Percentiles rank a stretch among this genome's conserved stretches.
These are phyloP conservation scores for Ptyas mucosa DNA, from an alignment of 2,113 vertebrate species.

Conservation along the genomic window DNA sequence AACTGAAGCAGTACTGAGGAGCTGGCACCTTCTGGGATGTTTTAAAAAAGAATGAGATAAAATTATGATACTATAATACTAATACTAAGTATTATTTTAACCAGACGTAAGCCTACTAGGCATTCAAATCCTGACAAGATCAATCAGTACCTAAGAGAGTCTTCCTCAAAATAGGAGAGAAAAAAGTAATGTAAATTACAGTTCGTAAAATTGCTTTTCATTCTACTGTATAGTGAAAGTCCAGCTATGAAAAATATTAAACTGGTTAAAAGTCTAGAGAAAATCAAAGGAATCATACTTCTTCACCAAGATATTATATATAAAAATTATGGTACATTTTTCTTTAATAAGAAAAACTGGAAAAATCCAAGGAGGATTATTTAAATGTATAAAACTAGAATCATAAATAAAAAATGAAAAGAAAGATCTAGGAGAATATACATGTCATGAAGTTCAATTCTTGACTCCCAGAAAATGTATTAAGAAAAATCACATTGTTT, in stretches of 20 bases:
- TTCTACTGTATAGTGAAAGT: neutral
- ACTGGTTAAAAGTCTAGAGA: neutral
- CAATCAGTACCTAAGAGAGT: neutral
- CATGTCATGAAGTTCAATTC: neutral
- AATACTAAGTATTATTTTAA: neutral
- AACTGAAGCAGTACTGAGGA: neutral
- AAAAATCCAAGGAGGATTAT: neutral
- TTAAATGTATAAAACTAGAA: neutral
- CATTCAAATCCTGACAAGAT: neutral
- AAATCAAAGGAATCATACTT: neutral
- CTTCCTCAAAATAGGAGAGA: neutral
- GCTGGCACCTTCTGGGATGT: neutral
- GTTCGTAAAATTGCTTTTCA: neutral
- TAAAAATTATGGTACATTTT: neutral
- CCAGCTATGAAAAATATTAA: neutral
- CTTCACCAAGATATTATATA: neutral
- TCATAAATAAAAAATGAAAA: neutral
- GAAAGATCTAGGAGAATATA: neutral
- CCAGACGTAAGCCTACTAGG: neutral
- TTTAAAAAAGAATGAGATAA: neutral
- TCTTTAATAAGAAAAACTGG: neutral
- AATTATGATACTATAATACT: neutral
- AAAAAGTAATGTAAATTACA: neutral
- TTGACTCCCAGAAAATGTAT: neutral
- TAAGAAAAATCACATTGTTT: neutral